Evolutionary conservation across 2,797 vertebrate species (phyloP).

Genomic region (Anas bahamensis): DNA sequence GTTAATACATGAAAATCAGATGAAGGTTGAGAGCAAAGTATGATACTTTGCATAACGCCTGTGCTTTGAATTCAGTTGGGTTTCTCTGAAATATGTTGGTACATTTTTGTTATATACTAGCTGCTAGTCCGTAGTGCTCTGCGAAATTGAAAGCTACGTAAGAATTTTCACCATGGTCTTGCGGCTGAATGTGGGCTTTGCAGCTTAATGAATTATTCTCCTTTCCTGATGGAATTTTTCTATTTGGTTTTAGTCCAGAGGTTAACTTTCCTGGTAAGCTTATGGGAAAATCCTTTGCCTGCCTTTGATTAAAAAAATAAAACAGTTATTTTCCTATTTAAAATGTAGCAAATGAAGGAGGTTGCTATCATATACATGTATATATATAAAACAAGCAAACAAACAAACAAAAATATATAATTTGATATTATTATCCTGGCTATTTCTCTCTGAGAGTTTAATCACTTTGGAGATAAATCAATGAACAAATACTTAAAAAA

Average conservation of each 20-base stretch:
- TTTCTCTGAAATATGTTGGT: not conserved
- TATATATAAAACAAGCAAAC: too few relatives aligned
- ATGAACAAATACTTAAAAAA: not conserved
- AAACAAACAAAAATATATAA: not conserved
- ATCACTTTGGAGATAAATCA: slow-evolving; percentile 3
- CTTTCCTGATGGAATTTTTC: not conserved
- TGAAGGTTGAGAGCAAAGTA: not conserved
- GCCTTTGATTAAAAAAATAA: not conserved
- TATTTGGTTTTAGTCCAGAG: slow-evolving; percentile 19
- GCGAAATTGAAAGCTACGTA: not conserved
- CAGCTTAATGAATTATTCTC: not conserved
- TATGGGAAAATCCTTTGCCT: slow-evolving; percentile 22
- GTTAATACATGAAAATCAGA: not conserved
- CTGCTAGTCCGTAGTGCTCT: not conserved
- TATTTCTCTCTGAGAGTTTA: not conserved
- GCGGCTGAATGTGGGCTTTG: not conserved
- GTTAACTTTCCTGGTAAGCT: slow-evolving; percentile 35
- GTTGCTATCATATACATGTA: not conserved
- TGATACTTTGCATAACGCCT: not conserved
- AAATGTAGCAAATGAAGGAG: not conserved
- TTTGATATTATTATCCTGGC: not conserved
- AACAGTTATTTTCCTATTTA: not conserved
- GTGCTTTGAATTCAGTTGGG: not conserved
- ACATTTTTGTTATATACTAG: not conserved
- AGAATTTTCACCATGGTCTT: not conserved